A percentile compares a stretch with the other conserved stretches of the same genome.
Conservation (phyloP, 2,113 vertebrate species). For the Cottus gobio region DNA sequence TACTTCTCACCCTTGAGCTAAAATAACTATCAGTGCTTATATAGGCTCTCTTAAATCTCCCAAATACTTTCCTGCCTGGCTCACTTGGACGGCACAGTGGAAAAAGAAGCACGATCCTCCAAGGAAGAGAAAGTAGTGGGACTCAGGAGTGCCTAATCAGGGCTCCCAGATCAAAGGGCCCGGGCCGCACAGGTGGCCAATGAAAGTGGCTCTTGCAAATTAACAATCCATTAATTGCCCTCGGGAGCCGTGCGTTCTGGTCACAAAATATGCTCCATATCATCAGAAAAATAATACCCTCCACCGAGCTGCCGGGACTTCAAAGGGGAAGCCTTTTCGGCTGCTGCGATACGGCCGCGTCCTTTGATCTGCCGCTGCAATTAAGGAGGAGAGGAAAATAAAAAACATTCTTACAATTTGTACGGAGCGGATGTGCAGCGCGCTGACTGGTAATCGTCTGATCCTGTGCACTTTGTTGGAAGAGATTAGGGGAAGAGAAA, state of each 20-base stretch:
- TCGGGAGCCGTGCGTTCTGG: constrained; percentile 59
- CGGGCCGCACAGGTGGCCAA: constrained; percentile 71
- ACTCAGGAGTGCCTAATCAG: constrained; percentile 77
- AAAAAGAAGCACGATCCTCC: constrained; percentile 78
- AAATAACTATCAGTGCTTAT: constrained; percentile 82
- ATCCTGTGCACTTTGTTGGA: constrained; percentile 66
- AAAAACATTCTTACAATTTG: constrained; percentile 76
- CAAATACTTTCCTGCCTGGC: constrained; percentile 83
- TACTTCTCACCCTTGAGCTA: constrained; percentile 80
- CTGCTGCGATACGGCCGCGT: constrained; percentile 65
- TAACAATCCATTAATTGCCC: constrained; percentile 81
- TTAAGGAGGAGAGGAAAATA: constrained; percentile 76
- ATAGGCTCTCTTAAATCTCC: constrained; percentile 83
- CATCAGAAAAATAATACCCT: constrained; percentile 81
- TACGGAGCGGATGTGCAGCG: constrained; percentile 57
- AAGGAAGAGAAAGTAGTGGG: constrained; percentile 75
- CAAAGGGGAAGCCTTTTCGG: constrained; percentile 75
- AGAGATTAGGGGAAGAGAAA: constrained; percentile 63
- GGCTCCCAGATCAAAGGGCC: constrained; percentile 78
- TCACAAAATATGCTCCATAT: constrained; percentile 80
- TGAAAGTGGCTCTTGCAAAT: constrained; percentile 79
- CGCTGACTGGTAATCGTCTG: constrained; percentile 53
- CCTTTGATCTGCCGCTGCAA: constrained; percentile 81
- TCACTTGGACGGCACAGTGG: constrained; percentile 82
- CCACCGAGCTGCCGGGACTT: constrained; percentile 72